A percentile compares a stretch with the other conserved stretches of the same genome.
phyloP scores from a whole-genome alignment of 2,113 vertebrate genomes.

The Crotalus horridus region DNA sequence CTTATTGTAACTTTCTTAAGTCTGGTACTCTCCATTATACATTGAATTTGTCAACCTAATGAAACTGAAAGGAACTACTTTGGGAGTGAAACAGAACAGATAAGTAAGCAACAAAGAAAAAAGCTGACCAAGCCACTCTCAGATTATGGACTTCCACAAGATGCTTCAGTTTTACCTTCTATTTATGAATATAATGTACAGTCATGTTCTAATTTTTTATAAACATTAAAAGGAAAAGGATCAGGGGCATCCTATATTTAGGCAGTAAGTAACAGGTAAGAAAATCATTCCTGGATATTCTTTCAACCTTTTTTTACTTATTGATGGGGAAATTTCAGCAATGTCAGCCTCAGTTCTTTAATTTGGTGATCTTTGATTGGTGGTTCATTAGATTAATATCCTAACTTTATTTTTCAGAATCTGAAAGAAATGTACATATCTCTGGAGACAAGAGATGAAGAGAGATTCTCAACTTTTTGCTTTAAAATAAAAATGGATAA shows the following conservation, averaged over 20 bases:
- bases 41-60: background rate
- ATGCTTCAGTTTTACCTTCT: background rate
- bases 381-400: background rate
- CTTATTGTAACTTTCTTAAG: background rate
- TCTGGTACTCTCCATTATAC: background rate
- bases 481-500: background rate
- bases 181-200: background rate
- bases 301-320: background rate
- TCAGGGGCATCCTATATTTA: background rate
- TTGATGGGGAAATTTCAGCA: background rate
- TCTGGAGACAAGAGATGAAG: background rate
- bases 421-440: background rate
- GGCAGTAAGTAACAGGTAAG: background rate
- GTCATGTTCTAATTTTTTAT: background rate
- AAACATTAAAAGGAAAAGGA: background rate
- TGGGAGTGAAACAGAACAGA: background rate
- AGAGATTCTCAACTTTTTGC: background rate
- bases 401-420: background rate
- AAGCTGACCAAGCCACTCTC: background rate
- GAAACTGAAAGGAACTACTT: background rate
- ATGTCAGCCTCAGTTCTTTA: background rate
- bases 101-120: background rate
- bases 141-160: background rate
- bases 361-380: background rate
- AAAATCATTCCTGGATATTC: background rate